Conservation (phyloP, 2,113 vertebrate genomes). For the Sarotherodon lohbergeri region DNA sequence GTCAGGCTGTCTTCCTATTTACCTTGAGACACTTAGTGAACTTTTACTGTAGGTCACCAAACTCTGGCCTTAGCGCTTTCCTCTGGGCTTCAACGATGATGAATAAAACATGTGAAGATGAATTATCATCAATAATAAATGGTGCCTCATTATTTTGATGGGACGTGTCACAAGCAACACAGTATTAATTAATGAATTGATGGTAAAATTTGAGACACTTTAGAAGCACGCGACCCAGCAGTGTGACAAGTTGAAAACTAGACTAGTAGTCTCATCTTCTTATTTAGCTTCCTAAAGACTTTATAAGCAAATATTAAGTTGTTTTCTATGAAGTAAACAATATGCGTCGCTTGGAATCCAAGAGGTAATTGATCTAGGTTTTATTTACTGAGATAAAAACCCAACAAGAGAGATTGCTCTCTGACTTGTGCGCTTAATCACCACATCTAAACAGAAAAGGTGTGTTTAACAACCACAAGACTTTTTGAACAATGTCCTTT, state of each 20-base stretch:
- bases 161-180: slow-evolving; percentile 28
- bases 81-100: neutral
- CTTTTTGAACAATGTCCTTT: neutral
- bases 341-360: accelerated
- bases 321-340: neutral
- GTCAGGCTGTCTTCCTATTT: slow-evolving; percentile 10
- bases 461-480: neutral
- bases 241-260: neutral
- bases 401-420: neutral
- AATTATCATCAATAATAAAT: slow-evolving; percentile 51
- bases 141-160: slow-evolving; percentile 39
- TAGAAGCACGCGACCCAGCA: neutral
- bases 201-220: neutral
- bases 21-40: slow-evolving; percentile 17
- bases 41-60: slow-evolving; percentile 18
- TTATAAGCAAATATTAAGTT: neutral
- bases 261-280: neutral
- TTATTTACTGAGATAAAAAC: neutral
- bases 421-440: neutral
- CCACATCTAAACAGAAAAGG: neutral
- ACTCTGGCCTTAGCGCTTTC: slow-evolving; percentile 20
- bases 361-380: neutral
- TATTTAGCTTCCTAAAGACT: neutral
- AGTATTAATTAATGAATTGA: slow-evolving; percentile 23
- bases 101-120: slow-evolving; percentile 51